These are phyloP conservation scores for Sphecodes monilicornis DNA, from an alignment of 2,888 invertebrate species.

Conservation along the genomic window DNA sequence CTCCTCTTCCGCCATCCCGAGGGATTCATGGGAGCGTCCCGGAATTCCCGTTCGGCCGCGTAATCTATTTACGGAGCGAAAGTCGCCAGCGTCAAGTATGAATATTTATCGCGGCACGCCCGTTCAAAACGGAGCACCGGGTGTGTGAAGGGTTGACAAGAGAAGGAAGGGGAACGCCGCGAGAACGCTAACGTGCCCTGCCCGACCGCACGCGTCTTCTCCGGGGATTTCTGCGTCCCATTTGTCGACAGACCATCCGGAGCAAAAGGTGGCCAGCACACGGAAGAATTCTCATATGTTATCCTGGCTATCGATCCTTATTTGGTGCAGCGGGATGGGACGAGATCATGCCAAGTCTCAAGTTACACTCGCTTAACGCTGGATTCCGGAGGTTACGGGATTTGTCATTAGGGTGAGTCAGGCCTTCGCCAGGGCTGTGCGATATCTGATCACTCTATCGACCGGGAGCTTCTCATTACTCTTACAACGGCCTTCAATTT, in stretches of 20 bases:
- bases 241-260: slow-evolving; percentile 49
- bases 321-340: slow-evolving; percentile 40
- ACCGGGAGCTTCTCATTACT: background rate
- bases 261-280: slow-evolving; percentile 26
- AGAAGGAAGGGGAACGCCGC: slow-evolving; percentile 15
- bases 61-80: slow-evolving; percentile 36
- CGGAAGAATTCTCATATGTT: slow-evolving; percentile 52
- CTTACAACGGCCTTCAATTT: background rate
- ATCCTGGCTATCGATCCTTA: slow-evolving; percentile 52
- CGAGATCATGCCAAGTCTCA: slow-evolving; percentile 44
- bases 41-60: slow-evolving; percentile 18
- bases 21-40: slow-evolving; percentile 12
- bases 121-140: slow-evolving; percentile 31
- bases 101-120: slow-evolving; percentile 32
- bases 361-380: slow-evolving; percentile 39
- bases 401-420: slow-evolving; percentile 13
- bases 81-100: slow-evolving; percentile 33
- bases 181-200: slow-evolving; percentile 17
- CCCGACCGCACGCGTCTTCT: slow-evolving; percentile 33
- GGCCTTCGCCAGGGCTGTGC: background rate
- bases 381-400: slow-evolving; percentile 11
- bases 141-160: slow-evolving; percentile 19
- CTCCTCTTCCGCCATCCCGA: background rate
- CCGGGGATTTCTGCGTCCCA: slow-evolving; percentile 45
- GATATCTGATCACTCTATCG: background rate